phyloP scores from a whole-genome alignment of 92 coral and sea anemone species.

The Siderastrea siderea region DNA sequence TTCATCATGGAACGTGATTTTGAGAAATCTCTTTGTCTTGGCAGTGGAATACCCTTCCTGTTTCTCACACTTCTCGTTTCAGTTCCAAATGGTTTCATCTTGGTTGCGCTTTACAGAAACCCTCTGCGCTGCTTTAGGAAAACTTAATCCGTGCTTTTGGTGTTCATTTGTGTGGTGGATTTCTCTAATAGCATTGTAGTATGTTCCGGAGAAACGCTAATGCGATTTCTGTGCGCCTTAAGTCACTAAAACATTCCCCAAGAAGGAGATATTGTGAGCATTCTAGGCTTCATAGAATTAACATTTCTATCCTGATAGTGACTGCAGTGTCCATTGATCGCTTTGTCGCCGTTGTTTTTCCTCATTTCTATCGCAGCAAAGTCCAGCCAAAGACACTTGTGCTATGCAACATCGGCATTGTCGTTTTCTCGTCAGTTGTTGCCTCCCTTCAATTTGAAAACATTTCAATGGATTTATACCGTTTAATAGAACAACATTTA shows the following conservation, averaged over 20 bases:
- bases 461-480: slow-evolving; percentile 18
- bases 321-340: slow-evolving; percentile 33
- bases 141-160: not conserved
- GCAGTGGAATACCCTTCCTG: not conserved
- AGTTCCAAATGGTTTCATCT: not conserved
- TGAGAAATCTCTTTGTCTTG: slow-evolving; percentile 10
- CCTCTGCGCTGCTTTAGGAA: slow-evolving; percentile 17
- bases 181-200: not conserved
- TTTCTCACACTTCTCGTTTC: not conserved
- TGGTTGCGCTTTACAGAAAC: not conserved
- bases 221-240: slow-evolving; percentile 22
- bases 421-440: not conserved
- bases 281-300: slow-evolving; percentile 7
- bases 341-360: slow-evolving; percentile 4
- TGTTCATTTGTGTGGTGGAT: slow-evolving; percentile 1
- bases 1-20: not conserved
- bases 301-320: slow-evolving; percentile 16
- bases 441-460: slow-evolving; percentile 2
- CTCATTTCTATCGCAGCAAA: not conserved
- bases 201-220: not conserved
- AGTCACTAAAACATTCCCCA: not conserved
- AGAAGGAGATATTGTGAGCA: not conserved
- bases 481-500: slow-evolving; percentile 2
- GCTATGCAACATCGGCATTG: not conserved
- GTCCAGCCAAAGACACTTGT: slow-evolving; percentile 3